phyloP scores from a whole-genome alignment of 2,888 invertebrate species.

The Tenthredo distinguenda region DNA sequence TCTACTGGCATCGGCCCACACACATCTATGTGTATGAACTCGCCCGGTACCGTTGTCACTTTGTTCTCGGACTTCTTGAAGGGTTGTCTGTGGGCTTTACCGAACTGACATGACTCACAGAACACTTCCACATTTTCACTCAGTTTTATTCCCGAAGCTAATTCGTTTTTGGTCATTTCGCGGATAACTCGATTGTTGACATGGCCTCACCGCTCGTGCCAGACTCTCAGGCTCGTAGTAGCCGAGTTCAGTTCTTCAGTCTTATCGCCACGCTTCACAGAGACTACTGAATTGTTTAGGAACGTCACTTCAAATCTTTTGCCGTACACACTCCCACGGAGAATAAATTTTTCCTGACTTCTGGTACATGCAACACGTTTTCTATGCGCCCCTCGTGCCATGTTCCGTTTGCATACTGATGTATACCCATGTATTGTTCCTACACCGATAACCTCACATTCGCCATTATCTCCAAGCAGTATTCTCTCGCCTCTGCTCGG shows the following conservation, averaged over 20 bases:
- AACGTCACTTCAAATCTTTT: constrained; percentile 55
- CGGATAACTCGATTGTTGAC: constrained; percentile 52
- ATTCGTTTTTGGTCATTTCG: constrained; percentile 51
- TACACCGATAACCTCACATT: constrained; percentile 55
- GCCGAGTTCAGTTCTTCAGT: constrained; percentile 21
- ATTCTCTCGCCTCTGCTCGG: too few relatives aligned
- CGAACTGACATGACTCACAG: constrained; percentile 63
- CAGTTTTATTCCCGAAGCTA: constrained; percentile 52
- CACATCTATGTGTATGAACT: constrained; percentile 62
- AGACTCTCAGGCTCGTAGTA: constrained; percentile 49
- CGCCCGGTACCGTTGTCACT: constrained; percentile 58
- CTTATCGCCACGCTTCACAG: not conserved
- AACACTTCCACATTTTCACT: constrained; percentile 56
- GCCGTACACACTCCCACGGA: constrained; percentile 60
- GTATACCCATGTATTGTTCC: constrained; percentile 59
- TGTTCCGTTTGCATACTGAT: constrained; percentile 55
- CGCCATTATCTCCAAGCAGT: too few relatives aligned
- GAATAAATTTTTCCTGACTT: constrained; percentile 62
- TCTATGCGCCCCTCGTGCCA: constrained; percentile 59
- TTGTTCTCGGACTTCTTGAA: constrained; percentile 57
- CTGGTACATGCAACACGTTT: constrained; percentile 63
- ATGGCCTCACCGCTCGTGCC: constrained; percentile 62
- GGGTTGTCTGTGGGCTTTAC: constrained; percentile 61
- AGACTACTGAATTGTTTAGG: not conserved
- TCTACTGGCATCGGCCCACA: constrained; percentile 61